phyloP scores from a whole-genome alignment of 2,888 invertebrate genomes.

The Ellobium chinense region DNA sequence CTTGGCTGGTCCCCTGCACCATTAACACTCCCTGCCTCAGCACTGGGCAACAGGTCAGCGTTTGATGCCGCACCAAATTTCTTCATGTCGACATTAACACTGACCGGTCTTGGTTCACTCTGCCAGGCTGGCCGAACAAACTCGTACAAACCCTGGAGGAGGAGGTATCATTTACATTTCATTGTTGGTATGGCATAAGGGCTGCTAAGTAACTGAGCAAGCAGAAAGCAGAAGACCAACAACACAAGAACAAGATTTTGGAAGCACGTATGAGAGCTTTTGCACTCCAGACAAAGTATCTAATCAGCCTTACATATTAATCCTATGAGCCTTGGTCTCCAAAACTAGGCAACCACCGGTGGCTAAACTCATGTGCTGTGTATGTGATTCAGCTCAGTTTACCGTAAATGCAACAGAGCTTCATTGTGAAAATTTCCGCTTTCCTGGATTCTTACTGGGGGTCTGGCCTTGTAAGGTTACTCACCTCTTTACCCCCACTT shows the following conservation, averaged over 20 bases:
- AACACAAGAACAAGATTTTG: too few relatives aligned
- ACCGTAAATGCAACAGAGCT: neutral
- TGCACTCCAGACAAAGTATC: too few relatives aligned
- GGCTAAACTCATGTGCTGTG: too few relatives aligned
- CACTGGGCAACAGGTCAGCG: slow-evolving; percentile 16
- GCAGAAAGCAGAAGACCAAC: too few relatives aligned
- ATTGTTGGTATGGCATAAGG: too few relatives aligned
- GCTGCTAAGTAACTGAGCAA: too few relatives aligned
- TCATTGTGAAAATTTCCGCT: neutral
- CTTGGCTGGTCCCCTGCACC: slow-evolving; percentile 21
- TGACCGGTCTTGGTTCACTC: slow-evolving; percentile 56
- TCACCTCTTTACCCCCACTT: slow-evolving; percentile 80
- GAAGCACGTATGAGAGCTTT: too few relatives aligned
- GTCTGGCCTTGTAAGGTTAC: too few relatives aligned
- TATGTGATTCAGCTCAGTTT: neutral
- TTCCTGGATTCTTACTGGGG: neutral
- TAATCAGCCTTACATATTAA: too few relatives aligned
- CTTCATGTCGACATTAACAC: slow-evolving; percentile 66
- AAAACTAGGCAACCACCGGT: too few relatives aligned
- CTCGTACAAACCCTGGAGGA: slow-evolving; percentile 75
- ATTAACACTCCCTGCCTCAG: neutral
- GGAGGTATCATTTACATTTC: too few relatives aligned
- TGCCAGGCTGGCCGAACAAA: slow-evolving; percentile 76
- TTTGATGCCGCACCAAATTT: slow-evolving; percentile 72
- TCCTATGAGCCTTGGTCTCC: too few relatives aligned